phyloP scores from a whole-genome alignment of 2,888 invertebrate genomes.

The Gari tellinella region DNA sequence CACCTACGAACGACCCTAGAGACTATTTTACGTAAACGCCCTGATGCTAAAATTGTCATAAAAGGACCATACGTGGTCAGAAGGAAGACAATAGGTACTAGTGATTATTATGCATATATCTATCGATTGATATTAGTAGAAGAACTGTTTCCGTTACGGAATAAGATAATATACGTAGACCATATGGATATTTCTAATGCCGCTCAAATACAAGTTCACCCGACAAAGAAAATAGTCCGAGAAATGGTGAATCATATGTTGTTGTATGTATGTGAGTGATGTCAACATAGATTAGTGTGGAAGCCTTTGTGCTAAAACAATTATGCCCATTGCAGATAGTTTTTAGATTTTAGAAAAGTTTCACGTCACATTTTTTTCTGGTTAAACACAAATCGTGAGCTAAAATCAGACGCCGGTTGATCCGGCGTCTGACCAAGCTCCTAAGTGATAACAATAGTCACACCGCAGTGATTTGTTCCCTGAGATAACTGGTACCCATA shows the following conservation, averaged over 20 bases:
- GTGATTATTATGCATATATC: background rate
- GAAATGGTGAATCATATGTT: slow-evolving; percentile 7
- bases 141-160: background rate
- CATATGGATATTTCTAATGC: background rate
- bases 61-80: background rate
- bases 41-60: background rate
- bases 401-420: too few species aligned
- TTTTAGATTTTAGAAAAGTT: too few species aligned
- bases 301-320: too few species aligned
- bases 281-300: too few species aligned
- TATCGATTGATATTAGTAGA: background rate
- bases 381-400: too few species aligned
- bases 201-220: background rate
- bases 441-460: too few species aligned
- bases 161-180: slow-evolving; percentile 9
- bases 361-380: too few species aligned
- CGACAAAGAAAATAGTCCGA: background rate
- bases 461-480: too few species aligned
- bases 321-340: too few species aligned
- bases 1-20: background rate
- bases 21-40: background rate
- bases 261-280: background rate
- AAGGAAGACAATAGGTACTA: too few species aligned
- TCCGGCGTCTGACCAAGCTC: too few species aligned
- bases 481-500: too few species aligned